These are phyloP conservation scores for Drosophila busckii DNA, from an alignment of 1,140 invertebrate genomes.

Conservation along the genomic window DNA sequence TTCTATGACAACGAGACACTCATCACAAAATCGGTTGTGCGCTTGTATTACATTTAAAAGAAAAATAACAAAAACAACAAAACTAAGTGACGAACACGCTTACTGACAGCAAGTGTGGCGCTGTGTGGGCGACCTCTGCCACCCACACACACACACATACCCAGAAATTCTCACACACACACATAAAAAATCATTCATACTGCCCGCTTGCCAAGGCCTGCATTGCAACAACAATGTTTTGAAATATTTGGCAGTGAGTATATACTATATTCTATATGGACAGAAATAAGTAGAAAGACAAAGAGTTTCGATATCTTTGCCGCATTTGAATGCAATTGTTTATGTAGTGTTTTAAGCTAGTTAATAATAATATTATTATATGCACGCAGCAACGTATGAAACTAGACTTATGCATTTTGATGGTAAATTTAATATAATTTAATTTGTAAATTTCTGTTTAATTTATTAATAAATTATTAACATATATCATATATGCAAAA, in stretches of 20 bases:
- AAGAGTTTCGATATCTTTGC: conserved; percentile 9
- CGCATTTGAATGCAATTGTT: conserved; percentile 68
- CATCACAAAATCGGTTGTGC: conserved; percentile 96
- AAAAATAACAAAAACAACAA: not conserved
- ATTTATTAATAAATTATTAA: conserved; percentile 55
- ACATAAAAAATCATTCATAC: conserved; percentile 8
- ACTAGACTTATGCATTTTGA: conserved; percentile 71
- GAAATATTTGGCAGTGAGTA: conserved; percentile 12
- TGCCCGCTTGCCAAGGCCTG: conserved; percentile 24
- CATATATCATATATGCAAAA: conserved; percentile 37
- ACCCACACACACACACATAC: conserved; percentile 3
- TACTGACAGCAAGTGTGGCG: too few relatives aligned
- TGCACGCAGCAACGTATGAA: conserved; percentile 17
- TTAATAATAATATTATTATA: conserved; percentile 12
- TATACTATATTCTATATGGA: too few relatives aligned
- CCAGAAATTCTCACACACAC: conserved; percentile 27
- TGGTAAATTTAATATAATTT: conserved; percentile 19
- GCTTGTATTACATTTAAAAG: conserved; percentile 94
- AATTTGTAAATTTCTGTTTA: conserved; percentile 50
- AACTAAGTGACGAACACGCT: conserved; percentile 12
- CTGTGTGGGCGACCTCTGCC: too few relatives aligned
- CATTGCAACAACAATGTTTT: conserved; percentile 11
- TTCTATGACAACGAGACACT: conserved; percentile 98
- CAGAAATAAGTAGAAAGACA: too few relatives aligned
- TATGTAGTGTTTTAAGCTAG: conserved; percentile 54